Evolutionary conservation across 2,888 invertebrate genomes (phyloP), one percentile per base, ranked within the genome.

Genomic region (Stomorhina lunata): DNA sequence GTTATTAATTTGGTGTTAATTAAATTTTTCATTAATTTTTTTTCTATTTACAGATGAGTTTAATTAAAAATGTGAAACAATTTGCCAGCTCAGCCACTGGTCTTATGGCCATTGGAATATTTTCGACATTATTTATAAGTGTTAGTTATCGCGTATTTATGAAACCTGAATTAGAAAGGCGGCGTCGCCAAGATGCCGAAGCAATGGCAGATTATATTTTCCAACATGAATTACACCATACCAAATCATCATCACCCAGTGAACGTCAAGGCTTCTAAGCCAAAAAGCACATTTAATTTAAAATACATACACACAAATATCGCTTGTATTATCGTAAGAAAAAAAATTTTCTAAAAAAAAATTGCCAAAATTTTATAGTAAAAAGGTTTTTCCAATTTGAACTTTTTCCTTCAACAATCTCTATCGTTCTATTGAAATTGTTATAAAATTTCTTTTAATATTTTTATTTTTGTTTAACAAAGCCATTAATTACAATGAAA

Each of bases 141-240:
- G 66, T 85, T 80, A 84, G 86, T 48, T 87, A 90, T 86, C 89
- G 88, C 77, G 83, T 84, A 57, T 68, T 87, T 40, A 82, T 91
- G 45, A 87, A 86, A 65, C 91, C 91, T 17, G 71, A 85, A 77
- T 34, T 88, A 29, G 86, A 87, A 4, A 84, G 83, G 77, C 85
- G 86, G 66, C 87, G 85, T 63, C 88, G 88, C 29, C 73, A 84
- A 66, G 86, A 90, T 61, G 87, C 90, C 61, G 89, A 91, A 85
- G 80, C 86, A 83, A 87, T 84, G 85, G 91, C 91, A 34, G 87
- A 91, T 79, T 91, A 85, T 79, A 86, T 91, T 80, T 91, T 87
- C 84, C 86, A 90, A 80, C 87, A 87, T 80, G 91, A 91, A 75
- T 17, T 50, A 17, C 48, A 80, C 12, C 71, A 61, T 10, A 32